Percentiles rank a stretch among this genome's conserved stretches.
Evolutionary conservation across 2,888 invertebrate genomes (phyloP).

Genomic region (Coelinius sp.): DNA sequence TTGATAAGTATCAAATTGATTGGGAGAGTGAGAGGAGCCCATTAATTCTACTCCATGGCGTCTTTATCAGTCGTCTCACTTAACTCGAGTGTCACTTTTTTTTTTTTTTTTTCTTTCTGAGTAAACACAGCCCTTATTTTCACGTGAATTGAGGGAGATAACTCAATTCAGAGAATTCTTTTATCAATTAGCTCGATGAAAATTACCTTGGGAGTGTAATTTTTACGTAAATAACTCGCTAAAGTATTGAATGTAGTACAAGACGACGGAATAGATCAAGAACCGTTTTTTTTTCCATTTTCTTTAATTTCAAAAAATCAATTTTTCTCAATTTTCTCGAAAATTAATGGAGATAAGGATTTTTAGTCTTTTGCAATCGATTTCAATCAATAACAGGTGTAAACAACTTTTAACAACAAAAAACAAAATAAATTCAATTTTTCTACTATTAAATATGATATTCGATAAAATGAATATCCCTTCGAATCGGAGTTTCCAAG

Average conservation of each 20-base stretch:
- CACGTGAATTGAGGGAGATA: not conserved
- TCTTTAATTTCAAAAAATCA: no score
- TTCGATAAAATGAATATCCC: not conserved
- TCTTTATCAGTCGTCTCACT: not conserved
- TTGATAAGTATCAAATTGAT: not conserved
- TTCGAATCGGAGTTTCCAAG: not conserved
- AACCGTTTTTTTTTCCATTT: no score
- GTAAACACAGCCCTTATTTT: not conserved
- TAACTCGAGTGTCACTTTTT: not conserved
- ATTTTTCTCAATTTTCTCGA: no score
- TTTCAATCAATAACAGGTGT: no score
- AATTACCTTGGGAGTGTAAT: not conserved
- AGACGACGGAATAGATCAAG: no score
- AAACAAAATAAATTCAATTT: not conserved
- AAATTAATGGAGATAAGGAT: no score
- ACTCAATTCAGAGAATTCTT: not conserved
- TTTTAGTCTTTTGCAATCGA: no score
- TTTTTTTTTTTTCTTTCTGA: not conserved
- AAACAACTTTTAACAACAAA: no score
- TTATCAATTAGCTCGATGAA: not conserved
- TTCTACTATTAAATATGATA: not conserved
- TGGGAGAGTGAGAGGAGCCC: not conserved
- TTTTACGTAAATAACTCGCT: not conserved
- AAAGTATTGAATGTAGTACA: no score
- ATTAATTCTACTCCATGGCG: not conserved